These are phyloP conservation scores for Siphamia tubifer DNA, from an alignment of 2,113 vertebrate genomes.

Conservation along the genomic window DNA sequence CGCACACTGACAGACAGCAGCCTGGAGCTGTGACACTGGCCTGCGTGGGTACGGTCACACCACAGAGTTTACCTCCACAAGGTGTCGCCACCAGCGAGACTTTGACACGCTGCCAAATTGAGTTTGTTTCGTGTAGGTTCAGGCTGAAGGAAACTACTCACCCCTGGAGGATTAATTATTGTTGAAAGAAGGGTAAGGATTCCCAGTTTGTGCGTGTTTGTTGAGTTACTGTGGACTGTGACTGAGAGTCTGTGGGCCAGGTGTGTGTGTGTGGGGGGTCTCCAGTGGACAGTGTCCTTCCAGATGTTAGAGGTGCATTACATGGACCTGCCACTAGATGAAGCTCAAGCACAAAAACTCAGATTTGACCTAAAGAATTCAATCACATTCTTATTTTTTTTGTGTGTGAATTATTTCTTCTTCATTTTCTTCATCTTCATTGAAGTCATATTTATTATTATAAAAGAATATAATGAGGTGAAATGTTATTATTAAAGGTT, in stretches of 20 bases:
- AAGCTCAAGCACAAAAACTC: constrained; percentile 19
- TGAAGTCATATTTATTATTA: not conserved
- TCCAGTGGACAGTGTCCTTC: not conserved
- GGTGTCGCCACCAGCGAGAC: constrained; percentile 63
- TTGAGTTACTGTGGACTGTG: too few species aligned
- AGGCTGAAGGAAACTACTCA: not conserved
- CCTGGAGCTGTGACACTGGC: not conserved
- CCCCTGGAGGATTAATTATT: not conserved
- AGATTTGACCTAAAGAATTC: too few species aligned
- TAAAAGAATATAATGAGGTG: not conserved
- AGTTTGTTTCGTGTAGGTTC: not conserved
- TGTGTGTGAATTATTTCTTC: not conserved
- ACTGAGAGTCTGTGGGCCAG: too few species aligned
- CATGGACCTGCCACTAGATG: constrained; percentile 39
- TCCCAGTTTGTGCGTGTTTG: not conserved
- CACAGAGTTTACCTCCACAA: constrained; percentile 54
- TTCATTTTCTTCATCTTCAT: not conserved
- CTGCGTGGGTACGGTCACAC: too few species aligned
- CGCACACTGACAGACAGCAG: not conserved
- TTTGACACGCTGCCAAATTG: constrained; percentile 23
- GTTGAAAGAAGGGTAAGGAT: constrained; percentile 2
- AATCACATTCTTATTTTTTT: not conserved
- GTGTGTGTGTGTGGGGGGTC: too few species aligned
- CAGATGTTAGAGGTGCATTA: constrained; percentile 47
- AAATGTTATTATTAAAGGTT: too few species aligned